phyloP scores from a whole-genome alignment of 2,113 vertebrate genomes.

The Cathartes aura region DNA sequence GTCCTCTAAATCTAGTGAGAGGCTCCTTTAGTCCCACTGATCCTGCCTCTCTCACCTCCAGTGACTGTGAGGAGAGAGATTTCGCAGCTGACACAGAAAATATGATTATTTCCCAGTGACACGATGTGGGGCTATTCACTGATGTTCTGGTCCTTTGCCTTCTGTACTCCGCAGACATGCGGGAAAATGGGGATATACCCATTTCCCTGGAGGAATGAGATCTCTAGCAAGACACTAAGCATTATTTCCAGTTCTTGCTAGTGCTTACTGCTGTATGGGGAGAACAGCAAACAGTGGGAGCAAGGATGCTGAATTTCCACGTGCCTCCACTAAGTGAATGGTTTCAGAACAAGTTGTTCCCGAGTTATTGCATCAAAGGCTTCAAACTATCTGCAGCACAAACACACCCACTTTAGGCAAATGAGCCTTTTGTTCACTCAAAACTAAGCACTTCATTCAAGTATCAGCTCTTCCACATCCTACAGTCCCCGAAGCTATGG shows the following conservation, averaged over 20 bases:
- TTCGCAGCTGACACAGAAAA: background rate
- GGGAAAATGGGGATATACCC: background rate
- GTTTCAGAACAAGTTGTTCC: slow-evolving; percentile 49
- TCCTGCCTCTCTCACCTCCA: background rate
- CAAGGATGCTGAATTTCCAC: background rate
- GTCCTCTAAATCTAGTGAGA: background rate
- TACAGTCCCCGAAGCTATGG: background rate
- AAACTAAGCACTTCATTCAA: slow-evolving; percentile 43
- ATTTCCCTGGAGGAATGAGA: background rate
- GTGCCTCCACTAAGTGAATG: background rate
- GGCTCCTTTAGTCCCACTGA: background rate
- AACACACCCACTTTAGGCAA: slow-evolving; percentile 54
- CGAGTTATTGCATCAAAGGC: background rate
- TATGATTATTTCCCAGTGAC: background rate
- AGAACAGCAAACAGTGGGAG: background rate
- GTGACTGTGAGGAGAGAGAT: background rate
- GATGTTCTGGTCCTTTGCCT: background rate
- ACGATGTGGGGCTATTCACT: background rate
- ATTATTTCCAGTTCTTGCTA: background rate
- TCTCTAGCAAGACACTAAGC: background rate
- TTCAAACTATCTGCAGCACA: slow-evolving; percentile 46
- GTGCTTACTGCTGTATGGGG: background rate
- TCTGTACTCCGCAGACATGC: rapidly evolving
- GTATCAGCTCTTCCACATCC: slow-evolving; percentile 15
- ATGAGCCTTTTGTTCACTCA: slow-evolving; percentile 52